Percentiles rank a stretch among this genome's conserved stretches.
These are phyloP conservation scores for Schizaphis graminum DNA, from an alignment of 2,888 invertebrate genomes.

Conservation along the genomic window DNA sequence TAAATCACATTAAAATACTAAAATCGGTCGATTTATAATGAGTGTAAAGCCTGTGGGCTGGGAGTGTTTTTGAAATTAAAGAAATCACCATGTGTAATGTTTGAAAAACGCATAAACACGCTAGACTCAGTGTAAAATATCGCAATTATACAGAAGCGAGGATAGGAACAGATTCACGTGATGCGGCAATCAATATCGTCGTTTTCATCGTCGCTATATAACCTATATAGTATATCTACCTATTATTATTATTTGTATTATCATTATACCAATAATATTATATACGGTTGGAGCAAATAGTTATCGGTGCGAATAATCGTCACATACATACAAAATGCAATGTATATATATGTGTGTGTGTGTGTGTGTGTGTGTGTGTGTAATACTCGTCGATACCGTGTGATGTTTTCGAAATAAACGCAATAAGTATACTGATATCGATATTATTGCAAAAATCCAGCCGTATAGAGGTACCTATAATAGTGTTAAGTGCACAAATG, in stretches of 20 bases:
- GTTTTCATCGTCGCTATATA: background rate
- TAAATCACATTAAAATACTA: background rate
- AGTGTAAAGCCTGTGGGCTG: background rate
- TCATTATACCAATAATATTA: background rate
- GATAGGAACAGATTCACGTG: background rate
- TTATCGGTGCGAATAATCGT: background rate
- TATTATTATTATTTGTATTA: background rate
- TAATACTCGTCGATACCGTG: background rate
- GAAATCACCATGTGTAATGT: background rate
- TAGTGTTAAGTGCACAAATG: slow-evolving; percentile 16
- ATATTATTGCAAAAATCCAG: slow-evolving; percentile 41
- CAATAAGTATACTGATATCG: slow-evolving; percentile 9
- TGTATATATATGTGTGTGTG: background rate
- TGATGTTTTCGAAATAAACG: slow-evolving; percentile 18
- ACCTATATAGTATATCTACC: background rate
- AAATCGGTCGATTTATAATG: background rate
- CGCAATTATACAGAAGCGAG: background rate
- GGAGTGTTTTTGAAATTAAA: background rate
- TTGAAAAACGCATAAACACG: background rate
- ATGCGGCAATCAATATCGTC: background rate
- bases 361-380: background rate
- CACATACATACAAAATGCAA: background rate
- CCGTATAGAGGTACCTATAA: background rate
- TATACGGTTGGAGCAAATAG: background rate
- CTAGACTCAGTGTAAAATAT: background rate